These are phyloP conservation scores for Peromyscus polionotus DNA, from an alignment of 2,113 vertebrate species.

Conservation along the genomic window DNA sequence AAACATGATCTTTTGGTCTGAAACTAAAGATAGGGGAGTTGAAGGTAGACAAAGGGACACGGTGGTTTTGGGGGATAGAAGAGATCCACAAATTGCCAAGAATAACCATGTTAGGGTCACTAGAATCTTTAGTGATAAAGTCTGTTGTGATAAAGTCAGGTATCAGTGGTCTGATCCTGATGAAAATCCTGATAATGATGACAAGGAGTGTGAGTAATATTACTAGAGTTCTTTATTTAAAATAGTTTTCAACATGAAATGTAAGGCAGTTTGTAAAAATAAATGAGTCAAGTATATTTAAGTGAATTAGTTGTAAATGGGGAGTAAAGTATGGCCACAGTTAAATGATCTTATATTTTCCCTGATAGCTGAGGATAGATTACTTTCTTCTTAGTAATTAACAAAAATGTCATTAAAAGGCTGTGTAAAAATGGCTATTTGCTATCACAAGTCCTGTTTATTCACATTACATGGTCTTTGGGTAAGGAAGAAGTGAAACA, in stretches of 20 bases:
- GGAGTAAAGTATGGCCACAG: neutral
- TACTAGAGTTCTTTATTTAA: neutral
- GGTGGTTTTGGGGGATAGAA: neutral
- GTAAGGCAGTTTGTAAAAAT: neutral
- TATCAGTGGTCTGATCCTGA: neutral
- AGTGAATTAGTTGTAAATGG: slow-evolving; percentile 35
- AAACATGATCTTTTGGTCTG: neutral
- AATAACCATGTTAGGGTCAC: neutral
- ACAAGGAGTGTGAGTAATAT: slow-evolving; percentile 16
- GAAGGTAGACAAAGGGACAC: slow-evolving; percentile 14
- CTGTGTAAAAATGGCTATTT: neutral
- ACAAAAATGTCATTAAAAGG: neutral
- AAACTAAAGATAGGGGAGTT: slow-evolving; percentile 6
- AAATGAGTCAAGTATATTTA: neutral
- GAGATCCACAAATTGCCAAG: slow-evolving; percentile 31
- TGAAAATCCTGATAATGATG: slow-evolving; percentile 26
- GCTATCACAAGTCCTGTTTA: no score
- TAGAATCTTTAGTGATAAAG: slow-evolving; percentile 23
- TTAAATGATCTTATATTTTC: neutral
- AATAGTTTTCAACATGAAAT: slow-evolving; percentile 12
- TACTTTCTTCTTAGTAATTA: no score
- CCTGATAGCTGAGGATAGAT: neutral
- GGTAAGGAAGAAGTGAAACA: no score
- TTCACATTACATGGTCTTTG: neutral
- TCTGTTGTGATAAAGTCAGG: neutral